A percentile compares a stretch with the other conserved stretches of the same genome.
Conservation (phyloP, 2,888 invertebrate species). For the Luperina nickerlii region DNA sequence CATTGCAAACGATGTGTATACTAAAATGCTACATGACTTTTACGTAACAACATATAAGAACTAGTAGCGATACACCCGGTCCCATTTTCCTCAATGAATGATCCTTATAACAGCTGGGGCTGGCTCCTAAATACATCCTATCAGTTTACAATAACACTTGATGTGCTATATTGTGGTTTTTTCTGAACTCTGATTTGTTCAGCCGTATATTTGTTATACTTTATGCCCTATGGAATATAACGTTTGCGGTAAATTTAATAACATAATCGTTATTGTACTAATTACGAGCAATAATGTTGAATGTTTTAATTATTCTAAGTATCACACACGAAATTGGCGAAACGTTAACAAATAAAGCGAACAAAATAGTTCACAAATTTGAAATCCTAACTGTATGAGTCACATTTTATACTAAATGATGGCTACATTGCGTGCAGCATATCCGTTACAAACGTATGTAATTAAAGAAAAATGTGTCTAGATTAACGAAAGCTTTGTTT, state of each 20-base stretch:
- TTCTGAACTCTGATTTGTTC: conserved; percentile 18
- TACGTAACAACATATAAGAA: not conserved
- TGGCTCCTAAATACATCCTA: not conserved
- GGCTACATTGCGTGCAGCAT: conserved; percentile 46
- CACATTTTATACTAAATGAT: conserved; percentile 32
- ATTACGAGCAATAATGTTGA: conserved; percentile 8
- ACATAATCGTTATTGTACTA: conserved; percentile 7
- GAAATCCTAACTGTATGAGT: conserved; percentile 25
- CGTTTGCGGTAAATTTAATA: not conserved
- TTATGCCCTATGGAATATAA: not conserved
- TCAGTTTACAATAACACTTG: not conserved
- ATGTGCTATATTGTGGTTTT: not conserved
- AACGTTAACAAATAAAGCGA: not conserved
- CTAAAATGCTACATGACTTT: conserved; percentile 9
- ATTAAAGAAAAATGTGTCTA: conserved; percentile 35
- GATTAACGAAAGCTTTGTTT: conserved; percentile 39
- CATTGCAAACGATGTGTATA: not conserved
- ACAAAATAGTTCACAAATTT: conserved; percentile 30
- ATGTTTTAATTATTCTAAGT: conserved; percentile 19
- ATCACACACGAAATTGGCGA: conserved; percentile 17
- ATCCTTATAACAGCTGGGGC: not conserved
- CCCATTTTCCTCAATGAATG: conserved; percentile 14
- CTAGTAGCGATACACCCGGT: not conserved
- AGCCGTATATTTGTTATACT: not conserved
- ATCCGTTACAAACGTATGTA: conserved; percentile 34